Evolutionary conservation across 1,140 invertebrate genomes (phyloP).

Genomic region (Pseudoatta argentina): DNA sequence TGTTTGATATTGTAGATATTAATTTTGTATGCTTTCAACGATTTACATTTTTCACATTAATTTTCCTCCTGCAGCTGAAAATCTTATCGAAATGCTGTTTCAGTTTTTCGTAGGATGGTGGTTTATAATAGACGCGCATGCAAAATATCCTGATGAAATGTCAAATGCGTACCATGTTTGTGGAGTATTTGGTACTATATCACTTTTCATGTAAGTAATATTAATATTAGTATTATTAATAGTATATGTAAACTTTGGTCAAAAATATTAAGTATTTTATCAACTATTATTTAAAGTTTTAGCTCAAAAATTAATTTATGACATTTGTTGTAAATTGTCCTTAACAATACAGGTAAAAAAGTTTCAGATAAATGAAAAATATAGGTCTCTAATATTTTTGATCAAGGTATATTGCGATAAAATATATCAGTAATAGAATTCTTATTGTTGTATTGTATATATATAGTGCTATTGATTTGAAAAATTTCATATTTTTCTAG

Average conservation of each 20-base stretch:
- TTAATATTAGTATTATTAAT: neutral
- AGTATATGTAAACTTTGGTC: neutral
- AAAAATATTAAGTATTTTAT: too few species aligned
- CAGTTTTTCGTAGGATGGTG: constrained; percentile 99
- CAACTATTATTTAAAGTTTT: too few species aligned
- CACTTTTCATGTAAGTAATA: constrained; percentile 94
- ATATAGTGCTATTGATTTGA: neutral
- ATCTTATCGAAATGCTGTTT: constrained; percentile 72
- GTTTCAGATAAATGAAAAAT: too few species aligned
- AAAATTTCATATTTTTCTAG: constrained; percentile 82
- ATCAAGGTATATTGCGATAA: neutral
- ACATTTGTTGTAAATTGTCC: too few species aligned
- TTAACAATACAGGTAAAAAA: too few species aligned
- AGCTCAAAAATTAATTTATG: too few species aligned
- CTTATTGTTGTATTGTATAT: neutral
- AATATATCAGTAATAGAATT: neutral
- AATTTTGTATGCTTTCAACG: constrained; percentile 28
- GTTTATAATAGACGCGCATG: constrained; percentile 98
- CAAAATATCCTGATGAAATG: constrained; percentile 91
- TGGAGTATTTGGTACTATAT: constrained; percentile 97
- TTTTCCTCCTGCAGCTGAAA: neutral
- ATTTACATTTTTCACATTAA: neutral
- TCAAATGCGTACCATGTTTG: constrained; percentile 95
- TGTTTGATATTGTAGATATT: neutral
- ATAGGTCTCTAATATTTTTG: too few species aligned